Evolutionary conservation across 2,888 invertebrate species (phyloP), one percentile per base, ranked within the genome.

Genomic region (Plutella xylostella): DNA sequence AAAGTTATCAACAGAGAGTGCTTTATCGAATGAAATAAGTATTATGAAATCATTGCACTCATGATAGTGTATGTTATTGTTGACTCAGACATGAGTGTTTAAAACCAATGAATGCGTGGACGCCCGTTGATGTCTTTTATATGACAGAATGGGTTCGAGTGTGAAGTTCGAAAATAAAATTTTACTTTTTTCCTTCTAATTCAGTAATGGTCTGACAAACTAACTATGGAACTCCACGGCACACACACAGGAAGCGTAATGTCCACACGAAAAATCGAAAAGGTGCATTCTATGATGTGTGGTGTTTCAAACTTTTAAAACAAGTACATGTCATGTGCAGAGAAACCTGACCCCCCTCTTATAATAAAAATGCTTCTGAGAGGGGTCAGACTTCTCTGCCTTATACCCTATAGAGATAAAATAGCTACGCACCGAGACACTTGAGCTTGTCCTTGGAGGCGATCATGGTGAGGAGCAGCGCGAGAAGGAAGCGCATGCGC

Each of bases 391-490:
- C n/a, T n/a, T n/a, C 15, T 33, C 33, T 37, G 19, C 18, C 19
- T 20, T 21, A 14, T 21, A 25, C 37, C n/a, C n/a, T 19, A 20
- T 2, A 63, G 56, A 58, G 55, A 61, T 57, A 59, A 50, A 60
- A 59, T 57, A 47, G 15, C 47, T 91, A 92, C 73, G 89, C 90
- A 57, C 94, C 94, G 62, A 94, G 76, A 58, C 90, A 90, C 50
- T 90, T 89, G 38, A 94, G 85, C 58, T 90, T 88, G 55, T 91
- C 90, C 52, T 90, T 89, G n/a, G 90, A 89, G 15, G 93, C 93
- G 52, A 95, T 94, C 71, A 92, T 91, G 58, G 93, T 93, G 43
- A 94, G 73, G 34, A 94, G 85, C 35, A 94, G 89, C 2, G 94
- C 94, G 52, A 94, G 82, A 31, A 93, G 86, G 52, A 92, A 87